A percentile compares a stretch with the other conserved stretches of the same genome.
phyloP scores from a whole-genome alignment of 2,888 invertebrate genomes.

The Brachycybe producta region DNA sequence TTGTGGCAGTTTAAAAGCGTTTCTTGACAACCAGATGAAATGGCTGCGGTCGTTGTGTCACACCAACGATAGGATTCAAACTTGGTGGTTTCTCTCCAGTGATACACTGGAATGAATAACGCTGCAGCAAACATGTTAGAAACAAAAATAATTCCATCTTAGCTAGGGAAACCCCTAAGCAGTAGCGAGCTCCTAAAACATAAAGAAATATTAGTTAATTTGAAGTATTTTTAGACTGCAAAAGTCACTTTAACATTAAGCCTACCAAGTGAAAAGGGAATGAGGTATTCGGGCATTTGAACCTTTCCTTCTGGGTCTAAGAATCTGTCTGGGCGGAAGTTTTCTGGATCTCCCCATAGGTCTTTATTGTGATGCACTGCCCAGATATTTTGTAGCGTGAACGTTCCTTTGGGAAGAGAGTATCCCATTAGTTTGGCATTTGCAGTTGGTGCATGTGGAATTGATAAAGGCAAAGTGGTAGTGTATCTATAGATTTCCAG shows the following conservation, averaged over 20 bases:
- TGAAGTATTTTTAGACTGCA: too few relatives aligned
- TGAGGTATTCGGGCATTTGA: conserved; percentile 2
- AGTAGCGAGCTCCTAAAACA: too few relatives aligned
- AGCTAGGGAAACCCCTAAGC: too few relatives aligned
- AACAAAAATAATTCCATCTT: conserved; percentile 2
- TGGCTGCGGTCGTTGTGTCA: neutral
- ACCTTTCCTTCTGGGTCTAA: neutral
- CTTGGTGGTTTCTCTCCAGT: neutral
- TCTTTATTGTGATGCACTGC: conserved; percentile 7
- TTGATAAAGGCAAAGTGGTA: neutral
- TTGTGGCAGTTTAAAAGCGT: neutral
- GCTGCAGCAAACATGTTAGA: conserved; percentile 2
- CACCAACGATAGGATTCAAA: neutral
- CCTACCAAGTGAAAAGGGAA: conserved; percentile 11
- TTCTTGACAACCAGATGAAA: neutral
- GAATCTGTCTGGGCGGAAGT: conserved; percentile 7
- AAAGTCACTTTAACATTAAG: too few relatives aligned
- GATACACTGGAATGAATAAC: neutral
- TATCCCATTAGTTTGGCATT: neutral
- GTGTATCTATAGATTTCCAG: neutral
- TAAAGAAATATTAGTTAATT: too few relatives aligned
- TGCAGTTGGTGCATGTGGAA: neutral
- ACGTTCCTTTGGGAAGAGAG: neutral
- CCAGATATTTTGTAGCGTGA: neutral
- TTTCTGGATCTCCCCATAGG: conserved; percentile 3